Evolutionary conservation across 2,797 vertebrate genomes (phyloP), one percentile per base, ranked within the genome.

Genomic region (Periparus ater): DNA sequence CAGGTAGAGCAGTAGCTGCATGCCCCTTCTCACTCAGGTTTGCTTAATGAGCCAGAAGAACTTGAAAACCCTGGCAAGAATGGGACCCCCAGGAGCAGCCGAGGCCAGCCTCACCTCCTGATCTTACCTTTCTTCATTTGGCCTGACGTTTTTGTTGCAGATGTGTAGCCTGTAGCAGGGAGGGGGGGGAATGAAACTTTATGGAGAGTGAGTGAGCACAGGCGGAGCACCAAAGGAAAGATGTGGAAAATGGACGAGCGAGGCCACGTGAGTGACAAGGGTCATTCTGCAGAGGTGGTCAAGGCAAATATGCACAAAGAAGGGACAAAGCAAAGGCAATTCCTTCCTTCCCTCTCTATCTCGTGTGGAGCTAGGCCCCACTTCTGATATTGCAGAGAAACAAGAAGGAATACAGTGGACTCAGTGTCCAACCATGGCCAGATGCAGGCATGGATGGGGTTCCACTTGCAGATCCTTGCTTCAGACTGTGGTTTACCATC

Each of bases 1-100:
- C 76, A 95, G 93, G 95, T 89, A 92, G 77, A 92, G 89, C 85
- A 77, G 73, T 77, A 77, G 94, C 91, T 89, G 72, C 23, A 4
- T 93, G 82, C 66, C 55, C 71, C 89, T 78, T 90, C 89, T 73
- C 53, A 29, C 91, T 96, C 89, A 93, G 65, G 74, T 95, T 96
- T 96, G 96, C 89, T 96, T 96, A 97, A 97, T 97, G 97, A 97
- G 88, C 91, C 96, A 95, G 94, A 97, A 96, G 95, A 88, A 90
- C 90, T 82, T 76, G 94, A 85, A 96, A 96, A 79, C 65, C 67
- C 93, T 54, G 80, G 89, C 1, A 3, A 89, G 94, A 96, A 96
- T 96, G 88, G 79, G 93, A 95, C 96, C 96, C 96, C 61, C 78
- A 97, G 95, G 96, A 97, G 58, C 81, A 91, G 62, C 80, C 0